A percentile compares a stretch with the other conserved stretches of the same genome.
phyloP scores from a whole-genome alignment of 2,113 vertebrate species.

The Hystrix brachyura region DNA sequence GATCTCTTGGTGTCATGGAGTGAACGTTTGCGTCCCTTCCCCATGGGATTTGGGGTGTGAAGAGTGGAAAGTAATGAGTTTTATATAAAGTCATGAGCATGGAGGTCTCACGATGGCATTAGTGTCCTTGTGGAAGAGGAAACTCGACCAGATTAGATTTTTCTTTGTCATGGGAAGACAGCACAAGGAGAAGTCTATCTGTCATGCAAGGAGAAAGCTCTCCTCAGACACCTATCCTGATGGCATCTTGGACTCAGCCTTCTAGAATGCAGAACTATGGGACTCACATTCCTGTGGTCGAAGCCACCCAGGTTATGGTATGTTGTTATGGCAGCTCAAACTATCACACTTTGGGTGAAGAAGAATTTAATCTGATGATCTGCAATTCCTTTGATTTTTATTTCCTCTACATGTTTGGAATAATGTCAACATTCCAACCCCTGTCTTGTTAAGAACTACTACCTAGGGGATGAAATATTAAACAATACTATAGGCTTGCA shows the following conservation, averaged over 20 bases:
- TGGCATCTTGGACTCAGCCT: not conserved
- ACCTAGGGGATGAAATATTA: not conserved
- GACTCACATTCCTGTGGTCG: not conserved
- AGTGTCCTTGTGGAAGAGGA: not conserved
- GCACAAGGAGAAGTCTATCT: not conserved
- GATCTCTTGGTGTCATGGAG: not conserved
- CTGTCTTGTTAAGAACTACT: not conserved
- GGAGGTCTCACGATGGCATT: not conserved
- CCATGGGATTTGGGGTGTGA: not conserved
- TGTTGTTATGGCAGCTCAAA: not conserved
- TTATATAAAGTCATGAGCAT: not conserved
- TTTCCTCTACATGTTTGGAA: slow-evolving; percentile 31
- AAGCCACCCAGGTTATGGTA: not conserved
- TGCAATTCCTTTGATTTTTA: slow-evolving; percentile 50
- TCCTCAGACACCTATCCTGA: not conserved
- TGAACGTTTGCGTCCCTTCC: not conserved
- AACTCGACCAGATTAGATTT: not conserved
- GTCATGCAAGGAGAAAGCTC: not conserved
- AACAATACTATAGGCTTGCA: not conserved
- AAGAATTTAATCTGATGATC: not conserved
- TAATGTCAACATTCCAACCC: not conserved
- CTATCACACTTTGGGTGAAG: not conserved
- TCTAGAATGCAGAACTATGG: not conserved
- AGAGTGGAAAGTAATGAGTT: not conserved
- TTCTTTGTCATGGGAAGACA: not conserved